Base-by-base conservation (phyloP, 2,888 invertebrate species). In the Microctonus aethiopoides region DNA sequence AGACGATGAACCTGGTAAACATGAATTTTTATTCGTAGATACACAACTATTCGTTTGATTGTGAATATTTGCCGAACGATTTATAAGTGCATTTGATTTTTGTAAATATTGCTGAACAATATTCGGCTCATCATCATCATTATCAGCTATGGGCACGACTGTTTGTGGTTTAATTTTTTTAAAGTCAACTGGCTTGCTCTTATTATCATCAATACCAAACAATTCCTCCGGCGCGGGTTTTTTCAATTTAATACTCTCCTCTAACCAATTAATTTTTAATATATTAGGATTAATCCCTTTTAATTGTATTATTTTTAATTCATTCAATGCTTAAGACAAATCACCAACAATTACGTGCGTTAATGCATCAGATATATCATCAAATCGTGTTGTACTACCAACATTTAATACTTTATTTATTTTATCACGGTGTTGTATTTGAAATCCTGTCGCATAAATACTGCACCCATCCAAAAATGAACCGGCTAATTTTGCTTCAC, bases 381-480 rank as follows among this genome's bases (percentile, higher is more conserved):
- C 93, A 80, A 93, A 91, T 66, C 96, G 90, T 20, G 94, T 94
- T 29, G 95, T 97, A n/a, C 96, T 95, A 64, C 94, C 93, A 6
- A 91, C 89, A 82, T 93, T 94, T 22, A 95, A 87, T 60, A 94
- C 90, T 76, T 89, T 89, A 73, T 90, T 89, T 4, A 95, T 79
- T 83, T 92, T 93, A 74, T 94, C 94, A 13, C 90, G 87, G 70
- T 91, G 90, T 46, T 88, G 88, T 0, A 86, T 72, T n/a, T 87
- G 86, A 80, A 94, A 93, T 6, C 94, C 94, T 75, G 90, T 89
- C 39, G 94, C 80, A 79, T 91, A 93, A 52, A 94, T 89, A 86
- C 93, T 94, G 83, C 95, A 97, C 61, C 96, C 96, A 87, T 97
- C 97, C 68, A 97, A 90, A 83, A 96, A 96, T 71, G 91, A 89